Percentiles rank a stretch among this genome's conserved stretches.
Evolutionary conservation across 1,140 invertebrate genomes (phyloP).

Genomic region (Drosophila erecta): DNA sequence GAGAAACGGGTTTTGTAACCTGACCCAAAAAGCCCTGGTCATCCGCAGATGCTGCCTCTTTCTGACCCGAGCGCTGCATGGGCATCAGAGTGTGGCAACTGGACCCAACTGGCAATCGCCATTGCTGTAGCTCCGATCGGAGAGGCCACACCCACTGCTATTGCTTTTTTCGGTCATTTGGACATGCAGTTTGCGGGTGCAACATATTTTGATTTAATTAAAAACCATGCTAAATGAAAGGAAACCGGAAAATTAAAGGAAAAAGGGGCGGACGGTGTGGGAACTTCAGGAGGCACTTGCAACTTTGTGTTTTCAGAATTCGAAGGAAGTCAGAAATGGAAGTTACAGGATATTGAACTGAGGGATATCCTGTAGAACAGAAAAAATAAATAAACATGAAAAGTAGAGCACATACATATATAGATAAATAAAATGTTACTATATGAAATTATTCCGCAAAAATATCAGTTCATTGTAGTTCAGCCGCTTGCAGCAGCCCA

Average conservation of each 20-base stretch:
- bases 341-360: accelerated
- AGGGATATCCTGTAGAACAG: background rate
- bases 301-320: slow-evolving; percentile 30
- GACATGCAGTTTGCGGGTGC: background rate
- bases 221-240: slow-evolving; percentile 33
- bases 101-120: slow-evolving; percentile 43
- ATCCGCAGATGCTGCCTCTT: slow-evolving; percentile 39
- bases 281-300: slow-evolving; percentile 9
- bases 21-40: slow-evolving; percentile 63
- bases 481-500: background rate
- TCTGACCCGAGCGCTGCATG: slow-evolving; percentile 20
- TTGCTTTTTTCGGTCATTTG: background rate
- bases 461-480: too few relatives aligned
- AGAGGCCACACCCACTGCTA: slow-evolving; percentile 44
- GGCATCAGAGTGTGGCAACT: slow-evolving; percentile 5
- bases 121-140: slow-evolving; percentile 46
- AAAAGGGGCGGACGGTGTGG: background rate
- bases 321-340: background rate
- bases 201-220: slow-evolving; percentile 65
- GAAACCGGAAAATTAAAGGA: slow-evolving; percentile 13
- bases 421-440: too few relatives aligned
- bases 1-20: slow-evolving; percentile 64
- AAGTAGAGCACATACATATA: too few relatives aligned
- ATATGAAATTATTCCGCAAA: too few relatives aligned
- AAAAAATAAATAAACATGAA: too few relatives aligned